Evolutionary conservation across 2,113 vertebrate genomes (phyloP).

Genomic region (Crotophaga sulcirostris): DNA sequence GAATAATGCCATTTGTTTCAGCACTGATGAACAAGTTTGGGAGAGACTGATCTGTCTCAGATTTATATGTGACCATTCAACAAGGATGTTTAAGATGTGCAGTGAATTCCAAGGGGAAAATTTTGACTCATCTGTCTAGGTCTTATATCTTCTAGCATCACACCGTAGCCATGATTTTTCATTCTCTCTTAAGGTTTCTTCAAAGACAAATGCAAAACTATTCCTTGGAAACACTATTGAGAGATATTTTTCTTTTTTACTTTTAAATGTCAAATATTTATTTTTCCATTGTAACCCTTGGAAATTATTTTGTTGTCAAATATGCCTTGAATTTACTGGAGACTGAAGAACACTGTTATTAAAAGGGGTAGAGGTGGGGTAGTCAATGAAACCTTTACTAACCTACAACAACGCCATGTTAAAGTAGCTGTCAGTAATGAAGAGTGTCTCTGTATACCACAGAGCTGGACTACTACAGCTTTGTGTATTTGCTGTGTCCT

Average conservation of each 20-base stretch:
- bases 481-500: neutral
- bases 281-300: neutral
- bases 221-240: neutral
- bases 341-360: neutral
- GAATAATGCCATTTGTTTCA: neutral
- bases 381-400: neutral
- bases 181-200: neutral
- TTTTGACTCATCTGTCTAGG: neutral
- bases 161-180: neutral
- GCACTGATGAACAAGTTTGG: neutral
- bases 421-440: neutral
- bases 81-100: neutral
- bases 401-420: neutral
- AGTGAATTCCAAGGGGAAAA: neutral
- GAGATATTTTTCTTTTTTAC: neutral
- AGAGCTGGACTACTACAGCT: neutral
- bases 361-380: neutral
- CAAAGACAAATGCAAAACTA: neutral
- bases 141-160: neutral
- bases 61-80: neutral
- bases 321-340: neutral
- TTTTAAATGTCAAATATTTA: neutral
- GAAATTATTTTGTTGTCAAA: neutral
- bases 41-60: neutral
- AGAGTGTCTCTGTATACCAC: neutral